phyloP scores from a whole-genome alignment of 2,888 invertebrate genomes.

The Agriopis aurantiaria region DNA sequence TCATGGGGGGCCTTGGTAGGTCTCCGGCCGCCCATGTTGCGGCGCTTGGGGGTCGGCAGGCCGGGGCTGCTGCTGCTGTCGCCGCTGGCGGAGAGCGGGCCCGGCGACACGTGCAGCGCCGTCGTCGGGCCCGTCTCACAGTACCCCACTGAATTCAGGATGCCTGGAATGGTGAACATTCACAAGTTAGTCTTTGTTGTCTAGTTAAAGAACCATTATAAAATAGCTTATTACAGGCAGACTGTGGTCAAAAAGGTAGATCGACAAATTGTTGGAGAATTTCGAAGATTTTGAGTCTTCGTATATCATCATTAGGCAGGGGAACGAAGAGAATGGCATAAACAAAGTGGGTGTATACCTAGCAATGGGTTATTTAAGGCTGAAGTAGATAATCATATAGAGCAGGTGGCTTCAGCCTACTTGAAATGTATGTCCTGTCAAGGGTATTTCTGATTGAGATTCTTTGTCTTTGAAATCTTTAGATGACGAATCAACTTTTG shows the following conservation, averaged over 20 bases:
- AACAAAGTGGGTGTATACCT: neutral
- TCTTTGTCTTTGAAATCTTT: too few species aligned
- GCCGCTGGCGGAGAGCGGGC: conserved; percentile 82
- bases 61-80: conserved; percentile 82
- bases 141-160: conserved; percentile 79
- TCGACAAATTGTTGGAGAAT: neutral
- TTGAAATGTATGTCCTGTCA: neutral
- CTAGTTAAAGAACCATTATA: neutral
- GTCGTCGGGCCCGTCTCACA: conserved; percentile 82
- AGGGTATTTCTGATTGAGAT: neutral
- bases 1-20: conserved; percentile 91
- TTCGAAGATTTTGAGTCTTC: neutral
- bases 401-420: neutral
- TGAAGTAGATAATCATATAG: neutral
- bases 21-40: conserved; percentile 94
- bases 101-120: conserved; percentile 85
- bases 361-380: neutral
- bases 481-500: too few species aligned
- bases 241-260: neutral
- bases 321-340: neutral
- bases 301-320: neutral
- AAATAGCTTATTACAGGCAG: neutral
- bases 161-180: conserved; percentile 65
- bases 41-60: conserved; percentile 85
- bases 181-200: neutral